Percentiles rank a stretch among this genome's conserved stretches.
Conservation (phyloP, 2,888 invertebrate genomes). For the Pseudeuparius sepicola region DNA sequence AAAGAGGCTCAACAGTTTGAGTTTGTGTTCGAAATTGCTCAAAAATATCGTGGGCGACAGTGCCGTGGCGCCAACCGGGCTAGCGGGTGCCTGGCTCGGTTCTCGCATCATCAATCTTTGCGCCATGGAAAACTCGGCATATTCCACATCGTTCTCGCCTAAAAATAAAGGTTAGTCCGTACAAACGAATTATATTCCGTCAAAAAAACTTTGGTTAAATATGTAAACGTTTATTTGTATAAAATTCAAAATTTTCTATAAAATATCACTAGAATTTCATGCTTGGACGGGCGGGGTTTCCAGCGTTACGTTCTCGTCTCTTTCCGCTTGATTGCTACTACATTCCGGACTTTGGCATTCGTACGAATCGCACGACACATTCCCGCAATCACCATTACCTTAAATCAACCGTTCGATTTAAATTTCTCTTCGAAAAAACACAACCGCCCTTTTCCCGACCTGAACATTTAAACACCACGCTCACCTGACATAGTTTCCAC, state of each 20-base stretch:
- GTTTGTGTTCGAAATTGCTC: conserved; percentile 42
- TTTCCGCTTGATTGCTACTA: conserved; percentile 30
- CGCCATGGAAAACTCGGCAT: conserved; percentile 46
- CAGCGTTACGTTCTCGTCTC: conserved; percentile 27
- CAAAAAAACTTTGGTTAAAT: background rate
- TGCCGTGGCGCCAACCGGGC: conserved; percentile 24
- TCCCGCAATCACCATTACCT: conserved; percentile 43
- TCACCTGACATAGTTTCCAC: conserved; percentile 76
- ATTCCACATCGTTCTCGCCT: conserved; percentile 62
- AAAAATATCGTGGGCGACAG: conserved; percentile 23
- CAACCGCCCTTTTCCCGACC: too few relatives aligned
- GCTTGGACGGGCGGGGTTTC: conserved; percentile 12
- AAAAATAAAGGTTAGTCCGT: conserved; percentile 17
- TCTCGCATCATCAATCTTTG: conserved; percentile 37
- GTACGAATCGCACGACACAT: conserved; percentile 25
- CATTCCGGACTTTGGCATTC: conserved; percentile 29
- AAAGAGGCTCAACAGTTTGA: conserved; percentile 47
- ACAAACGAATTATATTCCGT: background rate
- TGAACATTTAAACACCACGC: too few relatives aligned
- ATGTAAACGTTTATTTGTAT: background rate
- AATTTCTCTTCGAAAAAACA: background rate
- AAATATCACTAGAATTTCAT: conserved; percentile 4
- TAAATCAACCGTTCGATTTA: conserved; percentile 6
- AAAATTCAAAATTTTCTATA: background rate
- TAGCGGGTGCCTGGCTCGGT: conserved; percentile 23